These are phyloP conservation scores for Garra rufa DNA, from an alignment of 2,113 vertebrate genomes.

Conservation along the genomic window DNA sequence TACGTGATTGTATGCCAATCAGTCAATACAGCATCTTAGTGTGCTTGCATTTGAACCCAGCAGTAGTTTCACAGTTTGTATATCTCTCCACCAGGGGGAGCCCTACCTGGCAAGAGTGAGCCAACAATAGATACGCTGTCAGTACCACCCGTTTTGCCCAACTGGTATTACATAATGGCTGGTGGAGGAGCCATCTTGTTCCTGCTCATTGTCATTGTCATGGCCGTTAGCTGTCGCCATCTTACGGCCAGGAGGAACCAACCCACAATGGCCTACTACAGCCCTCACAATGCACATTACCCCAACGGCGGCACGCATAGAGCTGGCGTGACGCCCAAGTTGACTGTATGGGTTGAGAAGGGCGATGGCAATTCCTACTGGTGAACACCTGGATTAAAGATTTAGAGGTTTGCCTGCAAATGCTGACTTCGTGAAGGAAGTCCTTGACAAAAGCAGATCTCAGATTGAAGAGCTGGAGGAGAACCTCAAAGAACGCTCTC, in stretches of 20 bases:
- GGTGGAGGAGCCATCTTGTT: conserved; percentile 94
- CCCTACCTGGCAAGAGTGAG: conserved; percentile 88
- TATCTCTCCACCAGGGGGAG: conserved; percentile 99
- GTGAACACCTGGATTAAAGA: conserved; percentile 68
- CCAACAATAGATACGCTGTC: conserved; percentile 92
- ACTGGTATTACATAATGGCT: conserved; percentile 99
- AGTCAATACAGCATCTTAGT: conserved; percentile 37
- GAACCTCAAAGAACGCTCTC: conserved; percentile 8
- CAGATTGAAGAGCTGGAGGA: conserved; percentile 40
- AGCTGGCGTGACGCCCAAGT: conserved; percentile 90
- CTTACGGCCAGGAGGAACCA: conserved; percentile 98
- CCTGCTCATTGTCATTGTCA: conserved; percentile 93
- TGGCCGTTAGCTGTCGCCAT: conserved; percentile 97
- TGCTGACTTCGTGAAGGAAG: conserved; percentile 30
- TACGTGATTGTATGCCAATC: conserved; percentile 8
- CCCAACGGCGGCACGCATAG: conserved; percentile 73
- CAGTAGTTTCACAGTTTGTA: conserved; percentile 59
- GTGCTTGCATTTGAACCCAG: conserved; percentile 50
- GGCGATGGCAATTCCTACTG: conserved; percentile 78
- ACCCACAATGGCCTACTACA: conserved; percentile 98
- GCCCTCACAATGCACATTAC: conserved; percentile 92
- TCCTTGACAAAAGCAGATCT: conserved; percentile 29
- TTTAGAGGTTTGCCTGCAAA: conserved; percentile 29
- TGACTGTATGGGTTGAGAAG: conserved; percentile 95
- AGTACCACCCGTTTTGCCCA: conserved; percentile 97